phyloP scores from a whole-genome alignment of 1,140 invertebrate species.

The Varroa destructor region DNA sequence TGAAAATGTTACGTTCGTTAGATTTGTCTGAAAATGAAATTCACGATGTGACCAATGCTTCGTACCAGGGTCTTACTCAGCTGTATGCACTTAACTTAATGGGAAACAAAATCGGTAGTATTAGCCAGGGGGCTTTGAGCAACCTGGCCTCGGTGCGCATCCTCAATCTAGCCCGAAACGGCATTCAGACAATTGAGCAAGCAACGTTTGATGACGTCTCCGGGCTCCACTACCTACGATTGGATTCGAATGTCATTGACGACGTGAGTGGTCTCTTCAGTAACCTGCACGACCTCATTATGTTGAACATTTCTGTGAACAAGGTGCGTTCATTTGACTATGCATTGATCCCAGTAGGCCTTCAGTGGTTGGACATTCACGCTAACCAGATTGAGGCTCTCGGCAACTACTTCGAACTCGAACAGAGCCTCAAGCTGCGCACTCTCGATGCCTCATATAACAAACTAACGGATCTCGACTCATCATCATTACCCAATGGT shows the following conservation, averaged over 20 bases:
- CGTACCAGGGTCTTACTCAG: constrained; percentile 62
- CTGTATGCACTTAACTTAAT: constrained; percentile 68
- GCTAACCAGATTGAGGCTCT: constrained; percentile 69
- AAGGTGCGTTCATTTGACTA: constrained; percentile 79
- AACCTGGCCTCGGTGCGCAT: constrained; percentile 67
- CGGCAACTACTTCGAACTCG: constrained; percentile 63
- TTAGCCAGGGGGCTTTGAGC: constrained; percentile 62
- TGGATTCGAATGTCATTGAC: constrained; percentile 68
- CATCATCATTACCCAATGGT: constrained; percentile 55
- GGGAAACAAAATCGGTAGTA: constrained; percentile 71
- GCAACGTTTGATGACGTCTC: constrained; percentile 64
- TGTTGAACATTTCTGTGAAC: constrained; percentile 83
- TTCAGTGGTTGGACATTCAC: constrained; percentile 79
- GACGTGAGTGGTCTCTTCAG: constrained; percentile 71
- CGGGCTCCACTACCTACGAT: constrained; percentile 64
- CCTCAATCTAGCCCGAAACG: constrained; percentile 72
- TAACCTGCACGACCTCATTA: constrained; percentile 62
- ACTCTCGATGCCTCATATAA: constrained; percentile 69
- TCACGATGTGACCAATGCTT: constrained; percentile 55
- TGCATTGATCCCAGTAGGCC: constrained; percentile 58
- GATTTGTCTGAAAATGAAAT: constrained; percentile 68
- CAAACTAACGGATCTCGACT: constrained; percentile 57
- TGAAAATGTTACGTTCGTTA: constrained; percentile 58
- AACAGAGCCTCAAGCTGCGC: constrained; percentile 55
- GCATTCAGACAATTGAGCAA: constrained; percentile 60